Evolutionary conservation across 37 sponge, comb jelly and placozoan genomes (phyloP).

Genomic region (Halisarca cf. caerulea): DNA sequence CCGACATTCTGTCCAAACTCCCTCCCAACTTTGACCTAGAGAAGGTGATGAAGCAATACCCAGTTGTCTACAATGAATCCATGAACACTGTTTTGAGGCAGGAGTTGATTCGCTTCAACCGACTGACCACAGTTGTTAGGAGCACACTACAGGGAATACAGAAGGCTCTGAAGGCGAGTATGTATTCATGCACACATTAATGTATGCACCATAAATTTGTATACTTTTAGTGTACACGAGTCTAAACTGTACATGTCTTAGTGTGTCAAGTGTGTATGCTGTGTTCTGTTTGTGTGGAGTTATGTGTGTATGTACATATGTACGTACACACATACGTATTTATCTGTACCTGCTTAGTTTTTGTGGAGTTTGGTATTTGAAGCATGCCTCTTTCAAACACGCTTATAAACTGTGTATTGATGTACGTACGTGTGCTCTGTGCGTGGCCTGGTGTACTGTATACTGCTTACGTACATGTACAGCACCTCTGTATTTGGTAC

Average conservation of each 20-base stretch:
- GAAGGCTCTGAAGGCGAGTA: conserved; percentile 91
- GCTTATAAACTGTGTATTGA: not conserved
- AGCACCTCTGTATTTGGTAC: not conserved
- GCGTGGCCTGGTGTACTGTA: not conserved
- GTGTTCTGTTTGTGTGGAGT: not conserved
- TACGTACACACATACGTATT: not conserved
- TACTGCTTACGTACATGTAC: not conserved
- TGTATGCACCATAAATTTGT: not conserved
- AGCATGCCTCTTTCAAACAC: too few species aligned
- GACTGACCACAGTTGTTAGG: conserved; percentile 89
- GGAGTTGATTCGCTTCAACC: conserved; percentile 95
- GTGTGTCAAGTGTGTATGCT: not conserved
- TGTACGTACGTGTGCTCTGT: not conserved
- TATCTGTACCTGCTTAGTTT: too few species aligned
- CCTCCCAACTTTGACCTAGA: conserved; percentile 93
- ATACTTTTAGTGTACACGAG: not conserved
- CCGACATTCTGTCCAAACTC: conserved; percentile 94
- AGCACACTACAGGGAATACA: conserved; percentile 82
- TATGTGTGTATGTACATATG: too few species aligned
- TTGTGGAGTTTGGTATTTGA: too few species aligned
- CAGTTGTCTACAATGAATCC: conserved; percentile 92
- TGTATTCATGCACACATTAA: not conserved
- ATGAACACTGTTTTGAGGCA: conserved; percentile 99
- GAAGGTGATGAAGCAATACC: conserved; percentile 84
- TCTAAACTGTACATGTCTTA: too few species aligned